Conservation (phyloP, 2,797 vertebrate genomes). For the Sebastes melanostomus region DNA sequence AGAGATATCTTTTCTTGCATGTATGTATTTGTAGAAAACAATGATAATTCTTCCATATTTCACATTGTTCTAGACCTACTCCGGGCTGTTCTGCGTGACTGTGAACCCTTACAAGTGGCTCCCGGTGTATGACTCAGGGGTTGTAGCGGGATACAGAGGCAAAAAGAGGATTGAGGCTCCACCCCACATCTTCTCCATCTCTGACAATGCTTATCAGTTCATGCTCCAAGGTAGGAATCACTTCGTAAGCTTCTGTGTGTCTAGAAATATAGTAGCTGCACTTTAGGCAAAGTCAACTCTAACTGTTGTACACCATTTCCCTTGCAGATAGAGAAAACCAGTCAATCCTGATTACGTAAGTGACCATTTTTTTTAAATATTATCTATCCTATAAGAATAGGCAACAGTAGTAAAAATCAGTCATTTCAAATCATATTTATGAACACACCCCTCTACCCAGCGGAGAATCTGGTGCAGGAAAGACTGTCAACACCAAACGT, state of each 20-base stretch:
- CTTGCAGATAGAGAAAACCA: slow-evolving; percentile 90
- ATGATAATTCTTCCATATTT: neutral
- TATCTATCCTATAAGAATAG: neutral
- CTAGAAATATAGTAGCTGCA: neutral
- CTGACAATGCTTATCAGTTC: slow-evolving; percentile 93
- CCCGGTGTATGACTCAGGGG: slow-evolving; percentile 87
- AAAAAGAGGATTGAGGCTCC: slow-evolving; percentile 92
- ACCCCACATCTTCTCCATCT: slow-evolving; percentile 96
- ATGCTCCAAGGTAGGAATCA: slow-evolving; percentile 87
- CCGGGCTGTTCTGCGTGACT: slow-evolving; percentile 90
- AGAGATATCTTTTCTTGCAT: neutral
- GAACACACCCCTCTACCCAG: slow-evolving; percentile 60
- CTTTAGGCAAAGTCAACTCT: neutral
- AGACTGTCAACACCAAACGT: slow-evolving; percentile 91
- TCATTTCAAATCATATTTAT: neutral
- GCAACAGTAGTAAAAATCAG: neutral
- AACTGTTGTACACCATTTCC: neutral
- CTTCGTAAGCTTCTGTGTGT: neutral
- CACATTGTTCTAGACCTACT: slow-evolving; percentile 77
- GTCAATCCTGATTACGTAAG: slow-evolving; percentile 93
- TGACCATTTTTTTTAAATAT: slow-evolving; percentile 13
- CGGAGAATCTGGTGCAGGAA: slow-evolving; percentile 90
- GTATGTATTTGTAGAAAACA: neutral
- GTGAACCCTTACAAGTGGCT: slow-evolving; percentile 93
- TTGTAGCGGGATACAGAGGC: slow-evolving; percentile 87